Percentiles rank a stretch among this genome's conserved stretches.
Evolutionary conservation across 2,113 vertebrate species (phyloP).

Genomic region (Orycteropus afer): DNA sequence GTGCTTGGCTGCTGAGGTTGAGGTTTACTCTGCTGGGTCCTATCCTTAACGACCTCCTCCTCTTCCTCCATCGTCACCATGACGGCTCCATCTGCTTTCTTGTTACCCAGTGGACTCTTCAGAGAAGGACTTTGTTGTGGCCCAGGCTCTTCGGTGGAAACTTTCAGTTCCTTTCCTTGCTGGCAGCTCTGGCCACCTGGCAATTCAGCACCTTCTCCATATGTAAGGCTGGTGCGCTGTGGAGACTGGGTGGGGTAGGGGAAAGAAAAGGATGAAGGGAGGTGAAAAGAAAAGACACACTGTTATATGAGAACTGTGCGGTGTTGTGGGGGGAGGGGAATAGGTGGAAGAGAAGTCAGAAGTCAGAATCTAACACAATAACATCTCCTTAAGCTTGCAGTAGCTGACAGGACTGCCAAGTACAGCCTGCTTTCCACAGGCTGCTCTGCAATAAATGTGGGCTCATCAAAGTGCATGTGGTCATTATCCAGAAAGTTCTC

Average conservation of each 20-base stretch:
- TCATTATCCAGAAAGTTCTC: not conserved
- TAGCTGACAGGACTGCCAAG: accelerated
- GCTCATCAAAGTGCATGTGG: too few species aligned
- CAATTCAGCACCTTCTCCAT: constrained; percentile 83
- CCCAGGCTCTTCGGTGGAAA: constrained; percentile 84
- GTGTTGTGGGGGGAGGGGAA: too few species aligned
- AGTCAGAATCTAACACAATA: accelerated
- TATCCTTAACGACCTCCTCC: constrained; percentile 85
- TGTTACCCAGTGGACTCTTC: constrained; percentile 87
- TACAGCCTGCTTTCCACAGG: not conserved
- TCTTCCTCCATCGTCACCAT: constrained; percentile 82
- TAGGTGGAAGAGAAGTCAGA: not conserved
- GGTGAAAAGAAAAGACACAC: not conserved
- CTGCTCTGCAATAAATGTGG: accelerated
- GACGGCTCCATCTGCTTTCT: constrained; percentile 77
- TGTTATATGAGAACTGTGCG: not conserved
- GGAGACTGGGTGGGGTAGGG: constrained; percentile 61
- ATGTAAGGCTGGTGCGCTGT: constrained; percentile 88
- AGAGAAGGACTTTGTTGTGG: constrained; percentile 86
- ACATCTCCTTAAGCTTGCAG: not conserved
- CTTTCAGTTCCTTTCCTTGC: constrained; percentile 88
- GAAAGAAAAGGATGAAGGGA: constrained; percentile 28
- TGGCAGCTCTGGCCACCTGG: constrained; percentile 82
- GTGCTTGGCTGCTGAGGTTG: constrained; percentile 91
- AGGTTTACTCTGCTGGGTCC: constrained; percentile 84